Conservation (phyloP, 1,140 invertebrate species). For the Mamestra configurata region DNA sequence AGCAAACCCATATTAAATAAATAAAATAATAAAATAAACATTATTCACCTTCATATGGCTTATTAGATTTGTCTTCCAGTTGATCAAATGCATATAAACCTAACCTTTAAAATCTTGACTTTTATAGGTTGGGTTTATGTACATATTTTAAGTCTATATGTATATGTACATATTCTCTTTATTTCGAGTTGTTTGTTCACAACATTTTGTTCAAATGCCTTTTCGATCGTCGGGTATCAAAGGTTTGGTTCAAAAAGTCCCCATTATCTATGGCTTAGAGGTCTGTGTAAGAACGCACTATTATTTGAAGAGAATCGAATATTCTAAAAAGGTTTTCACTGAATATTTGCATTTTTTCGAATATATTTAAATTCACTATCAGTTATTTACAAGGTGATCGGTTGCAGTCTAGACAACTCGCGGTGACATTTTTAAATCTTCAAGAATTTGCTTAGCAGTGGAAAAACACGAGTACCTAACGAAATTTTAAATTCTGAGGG, state of each 20-base stretch:
- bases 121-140: no score
- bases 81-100: no score
- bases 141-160: no score
- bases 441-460: not conserved
- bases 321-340: not conserved
- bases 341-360: constrained; percentile 5
- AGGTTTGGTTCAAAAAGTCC: not conserved
- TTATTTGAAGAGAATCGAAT: not conserved
- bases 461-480: not conserved
- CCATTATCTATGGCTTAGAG: constrained; percentile 5
- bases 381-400: not conserved
- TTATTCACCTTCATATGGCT: no score
- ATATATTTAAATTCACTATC: constrained; percentile 19
- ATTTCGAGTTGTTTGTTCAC: not conserved
- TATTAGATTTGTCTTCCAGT: no score
- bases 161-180: not conserved
- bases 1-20: no score
- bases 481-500: constrained; percentile 1
- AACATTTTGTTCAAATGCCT: not conserved
- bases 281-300: not conserved
- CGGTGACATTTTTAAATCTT: constrained; percentile 13
- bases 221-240: not conserved
- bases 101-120: no score
- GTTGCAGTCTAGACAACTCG: constrained; percentile 3
- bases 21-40: no score